Conservation (phyloP, 2,113 vertebrate species). For the Callaeas wilsoni region DNA sequence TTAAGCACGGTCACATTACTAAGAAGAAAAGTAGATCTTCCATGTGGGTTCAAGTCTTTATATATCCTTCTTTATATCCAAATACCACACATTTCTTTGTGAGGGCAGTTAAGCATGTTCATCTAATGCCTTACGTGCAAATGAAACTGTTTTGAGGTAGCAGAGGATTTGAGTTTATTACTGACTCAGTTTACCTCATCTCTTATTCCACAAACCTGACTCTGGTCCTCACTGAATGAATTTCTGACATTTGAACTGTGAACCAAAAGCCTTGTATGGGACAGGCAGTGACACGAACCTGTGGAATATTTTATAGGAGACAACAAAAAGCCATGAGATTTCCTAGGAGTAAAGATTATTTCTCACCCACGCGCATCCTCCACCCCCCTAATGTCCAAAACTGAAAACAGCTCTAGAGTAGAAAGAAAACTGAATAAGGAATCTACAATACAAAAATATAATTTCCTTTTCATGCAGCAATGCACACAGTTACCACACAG, state of each 20-base stretch:
- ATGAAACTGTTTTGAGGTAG: background rate
- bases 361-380: no score
- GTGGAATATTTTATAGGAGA: background rate
- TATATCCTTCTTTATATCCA: background rate
- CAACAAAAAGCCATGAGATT: background rate
- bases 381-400: background rate
- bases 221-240: background rate
- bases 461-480: background rate
- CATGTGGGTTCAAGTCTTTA: background rate
- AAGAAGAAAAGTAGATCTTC: background rate
- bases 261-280: background rate
- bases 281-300: background rate
- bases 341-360: background rate
- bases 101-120: background rate
- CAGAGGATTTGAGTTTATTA: background rate
- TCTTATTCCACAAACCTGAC: background rate
- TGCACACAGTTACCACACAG: fast-evolving
- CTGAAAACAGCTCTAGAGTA: background rate
- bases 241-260: background rate
- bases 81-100: background rate
- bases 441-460: background rate
- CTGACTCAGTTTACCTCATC: background rate
- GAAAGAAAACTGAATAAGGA: background rate
- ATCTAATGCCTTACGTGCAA: background rate
- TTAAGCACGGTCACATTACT: background rate